phyloP scores from a whole-genome alignment of 2,113 vertebrate genomes.

The Cyprinodon variegatus region DNA sequence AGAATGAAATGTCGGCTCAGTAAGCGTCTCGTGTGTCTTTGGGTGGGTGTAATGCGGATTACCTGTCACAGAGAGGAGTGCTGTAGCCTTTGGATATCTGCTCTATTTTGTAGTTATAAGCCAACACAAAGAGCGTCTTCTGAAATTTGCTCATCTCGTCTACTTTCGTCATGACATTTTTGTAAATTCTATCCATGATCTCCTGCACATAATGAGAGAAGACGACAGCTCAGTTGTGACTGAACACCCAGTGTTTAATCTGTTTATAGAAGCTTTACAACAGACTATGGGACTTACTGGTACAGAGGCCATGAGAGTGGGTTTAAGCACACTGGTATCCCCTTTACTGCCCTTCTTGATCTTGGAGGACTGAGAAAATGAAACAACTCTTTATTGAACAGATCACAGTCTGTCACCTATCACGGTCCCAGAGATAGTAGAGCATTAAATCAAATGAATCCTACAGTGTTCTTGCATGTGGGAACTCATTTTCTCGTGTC shows the following conservation, averaged over 20 bases:
- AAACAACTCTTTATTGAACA: constrained; percentile 1
- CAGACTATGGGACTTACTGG: constrained; percentile 82
- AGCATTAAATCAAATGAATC: not conserved
- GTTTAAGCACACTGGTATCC: constrained; percentile 89
- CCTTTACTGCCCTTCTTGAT: constrained; percentile 99
- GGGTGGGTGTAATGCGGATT: constrained; percentile 10
- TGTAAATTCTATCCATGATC: constrained; percentile 99
- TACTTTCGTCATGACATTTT: constrained; percentile 98
- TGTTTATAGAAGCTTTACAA: not conserved
- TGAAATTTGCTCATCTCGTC: constrained; percentile 94
- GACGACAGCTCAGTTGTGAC: not conserved
- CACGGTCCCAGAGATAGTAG: not conserved
- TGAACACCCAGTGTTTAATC: not conserved
- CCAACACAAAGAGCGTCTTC: constrained; percentile 90
- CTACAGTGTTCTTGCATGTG: not conserved
- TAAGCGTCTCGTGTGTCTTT: not conserved
- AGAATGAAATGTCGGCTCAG: not conserved
- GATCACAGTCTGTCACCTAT: not conserved
- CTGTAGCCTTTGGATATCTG: constrained; percentile 92
- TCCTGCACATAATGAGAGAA: constrained; percentile 79
- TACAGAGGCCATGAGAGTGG: constrained; percentile 97
- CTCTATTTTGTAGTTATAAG: constrained; percentile 99
- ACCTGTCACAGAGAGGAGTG: constrained; percentile 94
- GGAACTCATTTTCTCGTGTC: not conserved
- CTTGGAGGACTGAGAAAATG: constrained; percentile 88